Percentiles rank a stretch among this genome's conserved stretches.
Conservation (phyloP, 1,140 invertebrate genomes). For the Lepeophtheirus salmonis region DNA sequence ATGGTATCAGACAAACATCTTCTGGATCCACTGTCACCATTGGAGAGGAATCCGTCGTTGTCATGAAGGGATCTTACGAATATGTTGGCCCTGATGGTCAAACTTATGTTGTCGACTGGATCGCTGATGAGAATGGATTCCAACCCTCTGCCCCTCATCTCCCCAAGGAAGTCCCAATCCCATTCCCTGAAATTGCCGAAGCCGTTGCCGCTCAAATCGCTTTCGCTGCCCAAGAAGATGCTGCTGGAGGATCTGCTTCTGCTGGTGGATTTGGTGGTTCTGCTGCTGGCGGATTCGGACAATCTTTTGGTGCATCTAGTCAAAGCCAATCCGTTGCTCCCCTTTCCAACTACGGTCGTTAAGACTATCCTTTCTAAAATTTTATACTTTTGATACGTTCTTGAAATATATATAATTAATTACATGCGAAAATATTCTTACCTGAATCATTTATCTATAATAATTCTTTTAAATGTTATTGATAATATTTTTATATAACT, state of each 20-base stretch:
- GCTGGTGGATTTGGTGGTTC: not conserved
- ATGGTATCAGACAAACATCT: not conserved
- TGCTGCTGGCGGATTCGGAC: not conserved
- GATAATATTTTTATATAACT: no score
- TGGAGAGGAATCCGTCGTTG: not conserved
- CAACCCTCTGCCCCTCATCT: conserved; percentile 34
- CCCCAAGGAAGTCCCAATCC: not conserved
- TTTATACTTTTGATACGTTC: no score
- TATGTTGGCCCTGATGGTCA: conserved; percentile 19
- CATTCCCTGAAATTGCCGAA: conserved; percentile 14
- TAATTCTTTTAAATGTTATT: no score
- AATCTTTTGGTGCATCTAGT: not conserved
- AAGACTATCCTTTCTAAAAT: no score
- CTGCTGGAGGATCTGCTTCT: not conserved
- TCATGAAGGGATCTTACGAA: conserved; percentile 18
- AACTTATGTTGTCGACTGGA: conserved; percentile 25
- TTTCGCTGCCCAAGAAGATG: conserved; percentile 10
- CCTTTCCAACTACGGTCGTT: not conserved
- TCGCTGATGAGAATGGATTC: conserved; percentile 46
- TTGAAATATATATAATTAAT: no score
- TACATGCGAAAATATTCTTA: no score
- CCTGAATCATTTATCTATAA: no score
- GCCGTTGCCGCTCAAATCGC: conserved; percentile 14
- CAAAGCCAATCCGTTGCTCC: not conserved
- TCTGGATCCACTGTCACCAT: not conserved